Percentiles rank a stretch among this genome's conserved stretches.
Conservation (phyloP, 2,797 vertebrate species). For the Cuniculus paca region DNA sequence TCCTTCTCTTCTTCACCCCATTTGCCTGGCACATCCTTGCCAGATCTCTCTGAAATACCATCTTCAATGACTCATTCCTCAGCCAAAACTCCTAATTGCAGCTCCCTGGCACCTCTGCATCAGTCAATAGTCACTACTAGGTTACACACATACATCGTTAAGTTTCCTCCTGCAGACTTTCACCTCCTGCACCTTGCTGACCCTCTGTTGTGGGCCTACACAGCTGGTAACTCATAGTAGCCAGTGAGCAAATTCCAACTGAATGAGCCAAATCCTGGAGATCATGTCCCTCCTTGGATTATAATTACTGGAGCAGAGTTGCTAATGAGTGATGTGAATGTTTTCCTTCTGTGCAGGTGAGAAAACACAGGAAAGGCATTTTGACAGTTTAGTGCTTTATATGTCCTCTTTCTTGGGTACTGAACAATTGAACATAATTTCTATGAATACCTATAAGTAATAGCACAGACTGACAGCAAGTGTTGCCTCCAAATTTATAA, state of each 20-base stretch:
- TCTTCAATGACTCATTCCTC: neutral
- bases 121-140: neutral
- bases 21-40: neutral
- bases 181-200: neutral
- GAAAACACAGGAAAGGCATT: neutral
- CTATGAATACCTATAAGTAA: neutral
- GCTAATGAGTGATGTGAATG: neutral
- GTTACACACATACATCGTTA: neutral
- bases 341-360: slow-evolving; percentile 39
- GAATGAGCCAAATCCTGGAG: neutral
- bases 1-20: neutral
- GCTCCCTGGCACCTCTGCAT: neutral
- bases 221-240: no score
- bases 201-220: neutral
- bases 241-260: neutral
- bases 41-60: neutral
- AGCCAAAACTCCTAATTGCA: neutral
- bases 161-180: neutral
- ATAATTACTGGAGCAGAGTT: neutral
- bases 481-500: neutral
- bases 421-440: slow-evolving; percentile 17
- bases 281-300: neutral
- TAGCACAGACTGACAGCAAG: neutral
- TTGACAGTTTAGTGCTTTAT: neutral
- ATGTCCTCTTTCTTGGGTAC: neutral